A percentile compares a stretch with the other conserved stretches of the same genome.
These are phyloP conservation scores for Piprites chloris DNA, from an alignment of 2,113 vertebrate species.

Conservation along the genomic window DNA sequence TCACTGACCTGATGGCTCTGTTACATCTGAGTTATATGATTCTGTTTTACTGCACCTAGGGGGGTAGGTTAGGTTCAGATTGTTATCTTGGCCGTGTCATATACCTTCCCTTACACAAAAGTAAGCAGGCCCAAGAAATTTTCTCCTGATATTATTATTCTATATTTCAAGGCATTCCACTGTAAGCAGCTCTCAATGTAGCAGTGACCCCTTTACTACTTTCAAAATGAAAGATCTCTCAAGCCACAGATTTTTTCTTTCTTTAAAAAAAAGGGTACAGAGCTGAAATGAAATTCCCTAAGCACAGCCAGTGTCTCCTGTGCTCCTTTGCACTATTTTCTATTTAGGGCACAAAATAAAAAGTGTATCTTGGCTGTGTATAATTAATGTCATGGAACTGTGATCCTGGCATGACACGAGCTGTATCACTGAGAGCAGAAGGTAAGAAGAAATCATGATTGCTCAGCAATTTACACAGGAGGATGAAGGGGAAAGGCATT, in stretches of 20 bases:
- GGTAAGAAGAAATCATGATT: slow-evolving; percentile 70
- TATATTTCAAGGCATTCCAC: slow-evolving; percentile 26
- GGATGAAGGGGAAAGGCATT: slow-evolving; percentile 61
- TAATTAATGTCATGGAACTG: slow-evolving; percentile 76
- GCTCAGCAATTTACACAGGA: slow-evolving; percentile 68
- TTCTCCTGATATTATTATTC: background rate
- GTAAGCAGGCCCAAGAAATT: background rate
- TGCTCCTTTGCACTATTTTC: slow-evolving; percentile 43
- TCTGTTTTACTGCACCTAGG: background rate
- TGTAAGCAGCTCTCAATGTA: slow-evolving; percentile 2
- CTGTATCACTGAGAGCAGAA: slow-evolving; percentile 66
- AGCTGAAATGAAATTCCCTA: slow-evolving; percentile 48
- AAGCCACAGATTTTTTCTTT: background rate
- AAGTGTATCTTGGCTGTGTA: slow-evolving; percentile 50
- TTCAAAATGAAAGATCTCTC: slow-evolving; percentile 53
- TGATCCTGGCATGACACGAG: slow-evolving; percentile 64
- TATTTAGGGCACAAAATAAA: slow-evolving; percentile 38
- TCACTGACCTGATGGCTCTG: background rate
- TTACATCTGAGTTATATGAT: background rate
- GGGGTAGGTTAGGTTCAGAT: background rate
- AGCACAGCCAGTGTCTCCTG: background rate
- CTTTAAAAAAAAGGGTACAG: background rate
- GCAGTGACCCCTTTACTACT: slow-evolving; percentile 32
- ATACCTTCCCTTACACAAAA: background rate
- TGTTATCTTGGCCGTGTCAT: background rate